phyloP scores from a whole-genome alignment of 2,888 invertebrate species.

The Steromphala cineraria region DNA sequence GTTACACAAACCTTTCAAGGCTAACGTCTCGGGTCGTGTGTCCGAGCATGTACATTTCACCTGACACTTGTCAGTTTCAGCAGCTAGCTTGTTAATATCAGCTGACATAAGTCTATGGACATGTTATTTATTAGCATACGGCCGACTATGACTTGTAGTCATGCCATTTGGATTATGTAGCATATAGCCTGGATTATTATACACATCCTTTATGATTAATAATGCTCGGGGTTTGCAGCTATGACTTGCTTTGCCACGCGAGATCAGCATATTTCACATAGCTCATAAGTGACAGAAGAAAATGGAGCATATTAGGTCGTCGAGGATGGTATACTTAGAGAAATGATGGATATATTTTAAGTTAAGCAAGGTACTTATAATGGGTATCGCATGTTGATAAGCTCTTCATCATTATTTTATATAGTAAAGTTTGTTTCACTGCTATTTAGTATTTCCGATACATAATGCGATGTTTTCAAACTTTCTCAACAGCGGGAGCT shows the following conservation, averaged over 20 bases:
- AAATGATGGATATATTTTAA: no score
- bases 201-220: conserved; percentile 2
- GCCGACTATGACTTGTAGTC: neutral
- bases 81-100: neutral
- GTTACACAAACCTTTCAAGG: no score
- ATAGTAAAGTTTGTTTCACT: no score
- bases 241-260: neutral
- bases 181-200: neutral
- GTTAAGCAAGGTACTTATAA: no score
- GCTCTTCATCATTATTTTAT: no score
- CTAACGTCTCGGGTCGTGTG: no score
- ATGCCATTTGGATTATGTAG: neutral
- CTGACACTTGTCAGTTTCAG: neutral
- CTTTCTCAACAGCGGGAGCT: no score
- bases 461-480: no score
- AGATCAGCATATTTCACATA: neutral
- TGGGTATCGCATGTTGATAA: no score
- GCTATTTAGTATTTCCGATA: no score
- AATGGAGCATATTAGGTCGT: no score
- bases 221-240: neutral
- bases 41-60: neutral
- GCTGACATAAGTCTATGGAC: neutral
- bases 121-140: neutral
- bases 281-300: neutral
- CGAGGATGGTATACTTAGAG: no score